Base-by-base conservation (phyloP, 1,140 invertebrate species). In the Lanistes nyassanus region DNA sequence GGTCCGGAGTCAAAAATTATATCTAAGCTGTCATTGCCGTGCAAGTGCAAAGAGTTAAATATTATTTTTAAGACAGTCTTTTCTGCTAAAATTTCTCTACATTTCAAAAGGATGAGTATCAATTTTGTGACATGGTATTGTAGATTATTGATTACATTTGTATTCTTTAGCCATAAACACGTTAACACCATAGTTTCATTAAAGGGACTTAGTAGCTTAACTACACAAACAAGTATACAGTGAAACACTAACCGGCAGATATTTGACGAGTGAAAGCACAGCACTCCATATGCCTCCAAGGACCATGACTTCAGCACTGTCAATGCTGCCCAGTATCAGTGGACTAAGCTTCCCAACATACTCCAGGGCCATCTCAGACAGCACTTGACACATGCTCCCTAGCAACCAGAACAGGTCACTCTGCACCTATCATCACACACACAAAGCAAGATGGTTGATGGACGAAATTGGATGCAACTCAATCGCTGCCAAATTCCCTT, bases 251-350 rank as follows among this genome's bases (percentile, higher is more conserved):
- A 93, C 93, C 80, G 92, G 85, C 78, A 93, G 88, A 79, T 89
- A 91, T 60, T 91, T 90, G 67, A 93, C 89, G 29, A 91, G 85
- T 62, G 92, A 88, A 16, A 95, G 87, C 79, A 91, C 87, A 71
- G 92, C 91, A 87, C 94, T 93, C 95, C 94, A 96, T 37, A 95
- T 90, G 75, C 91, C 87, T 4, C 91, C 88, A 51, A 93, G 89
- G 23, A 95, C 91, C 26, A 89, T 84, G 16, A 93, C 92, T 84
- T 96, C 94, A 34, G 88, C 90, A 84, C 95, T 94, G 88, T 94
- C 93, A 29, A 96, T 88, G 81, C 91, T 92, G 55, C 91, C 91
- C 75, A 96, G 92, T 36, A 93, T 91, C 58, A 91, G 85, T 3
- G 91, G 91, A 51, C 92, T 87, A 0, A 93, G 81, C 83, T 92